These are phyloP conservation scores for Penaeus vannamei DNA, from an alignment of 1,140 invertebrate species.

Conservation along the genomic window DNA sequence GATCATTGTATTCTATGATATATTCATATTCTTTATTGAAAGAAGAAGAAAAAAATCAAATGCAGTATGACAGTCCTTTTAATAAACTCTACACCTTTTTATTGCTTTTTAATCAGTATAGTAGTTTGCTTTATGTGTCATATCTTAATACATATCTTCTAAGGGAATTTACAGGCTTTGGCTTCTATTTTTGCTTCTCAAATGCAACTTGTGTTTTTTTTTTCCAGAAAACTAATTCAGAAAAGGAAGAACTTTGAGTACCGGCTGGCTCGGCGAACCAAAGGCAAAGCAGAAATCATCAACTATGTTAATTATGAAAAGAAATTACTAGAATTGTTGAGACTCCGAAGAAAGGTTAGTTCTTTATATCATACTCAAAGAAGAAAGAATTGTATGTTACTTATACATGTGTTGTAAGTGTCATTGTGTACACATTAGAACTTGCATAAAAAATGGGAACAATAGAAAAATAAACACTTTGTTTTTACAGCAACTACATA, in stretches of 20 bases:
- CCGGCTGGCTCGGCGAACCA: constrained; percentile 34
- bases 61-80: too few relatives aligned
- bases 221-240: constrained; percentile 44
- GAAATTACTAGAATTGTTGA: constrained; percentile 49
- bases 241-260: constrained; percentile 47
- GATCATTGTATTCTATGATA: too few relatives aligned
- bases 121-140: too few relatives aligned
- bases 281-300: constrained; percentile 37
- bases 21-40: too few relatives aligned
- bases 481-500: constrained; percentile 38
- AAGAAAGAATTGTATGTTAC: background rate
- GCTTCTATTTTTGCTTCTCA: background rate
- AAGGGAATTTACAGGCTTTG: background rate
- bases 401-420: too few relatives aligned
- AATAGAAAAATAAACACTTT: background rate
- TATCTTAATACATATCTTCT: too few relatives aligned
- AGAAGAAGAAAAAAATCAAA: too few relatives aligned
- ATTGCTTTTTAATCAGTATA: too few relatives aligned
- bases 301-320: constrained; percentile 49
- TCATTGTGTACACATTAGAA: background rate
- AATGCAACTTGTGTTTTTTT: background rate
- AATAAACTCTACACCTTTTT: too few relatives aligned
- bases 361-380: background rate
- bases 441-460: background rate
- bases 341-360: constrained; percentile 50